A percentile compares a stretch with the other conserved stretches of the same genome.
Evolutionary conservation across 2,113 vertebrate species (phyloP).

Genomic region (Gorsachius goisagi): DNA sequence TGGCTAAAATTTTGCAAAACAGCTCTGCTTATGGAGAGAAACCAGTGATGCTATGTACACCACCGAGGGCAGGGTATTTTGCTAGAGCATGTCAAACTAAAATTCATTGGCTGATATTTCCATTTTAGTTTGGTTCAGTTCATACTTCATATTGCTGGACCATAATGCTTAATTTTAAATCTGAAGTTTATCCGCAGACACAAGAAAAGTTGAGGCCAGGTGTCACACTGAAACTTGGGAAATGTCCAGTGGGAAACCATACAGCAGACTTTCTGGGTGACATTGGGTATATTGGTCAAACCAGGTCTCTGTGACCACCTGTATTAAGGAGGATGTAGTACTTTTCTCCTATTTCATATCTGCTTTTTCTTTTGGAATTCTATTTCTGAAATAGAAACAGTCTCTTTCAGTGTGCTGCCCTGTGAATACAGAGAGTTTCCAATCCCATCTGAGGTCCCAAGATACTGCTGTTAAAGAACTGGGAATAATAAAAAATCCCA

Average conservation of each 20-base stretch:
- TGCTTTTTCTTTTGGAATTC: background rate
- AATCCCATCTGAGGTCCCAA: background rate
- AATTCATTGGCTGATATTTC: background rate
- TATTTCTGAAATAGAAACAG: background rate
- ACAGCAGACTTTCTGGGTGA: background rate
- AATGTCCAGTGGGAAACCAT: background rate
- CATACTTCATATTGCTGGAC: background rate
- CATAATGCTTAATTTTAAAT: background rate
- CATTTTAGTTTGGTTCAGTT: background rate
- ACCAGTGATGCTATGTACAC: background rate
- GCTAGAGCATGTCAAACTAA: background rate
- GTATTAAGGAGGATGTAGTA: background rate
- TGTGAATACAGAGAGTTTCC: background rate
- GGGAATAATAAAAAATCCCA: background rate
- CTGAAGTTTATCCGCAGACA: background rate
- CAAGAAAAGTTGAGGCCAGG: background rate
- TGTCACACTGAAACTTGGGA: background rate
- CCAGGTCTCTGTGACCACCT: background rate
- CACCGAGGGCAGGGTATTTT: background rate
- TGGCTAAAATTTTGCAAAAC: background rate
- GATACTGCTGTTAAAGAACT: background rate
- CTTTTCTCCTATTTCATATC: background rate
- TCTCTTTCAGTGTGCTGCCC: background rate
- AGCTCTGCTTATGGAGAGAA: background rate
- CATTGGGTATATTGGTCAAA: background rate